These are phyloP conservation scores for Hypolimnas misippus DNA, from an alignment of 2,888 invertebrate species.

Conservation along the genomic window DNA sequence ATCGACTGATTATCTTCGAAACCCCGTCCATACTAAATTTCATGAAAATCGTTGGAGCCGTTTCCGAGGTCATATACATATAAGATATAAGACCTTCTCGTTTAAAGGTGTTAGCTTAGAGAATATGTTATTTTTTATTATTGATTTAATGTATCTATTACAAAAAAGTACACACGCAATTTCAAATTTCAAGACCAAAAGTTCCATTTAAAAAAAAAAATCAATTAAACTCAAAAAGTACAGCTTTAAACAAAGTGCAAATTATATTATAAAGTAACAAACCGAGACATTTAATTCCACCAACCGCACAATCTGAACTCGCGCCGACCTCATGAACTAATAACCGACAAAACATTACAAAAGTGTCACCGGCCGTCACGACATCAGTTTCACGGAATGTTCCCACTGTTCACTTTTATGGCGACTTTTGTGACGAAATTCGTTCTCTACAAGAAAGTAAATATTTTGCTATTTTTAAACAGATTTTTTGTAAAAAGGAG, in stretches of 20 bases:
- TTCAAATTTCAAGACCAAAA: too few relatives aligned
- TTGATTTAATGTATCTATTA: too few relatives aligned
- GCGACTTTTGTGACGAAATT: slow-evolving; percentile 11
- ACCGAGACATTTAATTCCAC: slow-evolving; percentile 22
- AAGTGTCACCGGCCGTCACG: slow-evolving; percentile 64
- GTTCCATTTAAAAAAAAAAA: too few relatives aligned
- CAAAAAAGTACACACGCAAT: too few relatives aligned
- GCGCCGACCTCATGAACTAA: slow-evolving; percentile 47
- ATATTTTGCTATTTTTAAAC: neutral
- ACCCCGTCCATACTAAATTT: too few relatives aligned
- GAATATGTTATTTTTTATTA: too few relatives aligned
- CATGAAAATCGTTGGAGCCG: too few relatives aligned
- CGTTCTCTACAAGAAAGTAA: slow-evolving; percentile 5
- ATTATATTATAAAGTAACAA: neutral
- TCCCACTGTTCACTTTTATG: slow-evolving; percentile 11
- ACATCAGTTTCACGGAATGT: slow-evolving; percentile 49
- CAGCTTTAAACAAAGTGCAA: slow-evolving; percentile 2
- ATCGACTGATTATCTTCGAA: too few relatives aligned
- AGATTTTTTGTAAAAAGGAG: too few relatives aligned
- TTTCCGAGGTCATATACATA: too few relatives aligned
- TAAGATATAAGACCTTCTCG: too few relatives aligned
- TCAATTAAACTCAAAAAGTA: neutral
- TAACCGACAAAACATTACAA: slow-evolving; percentile 57
- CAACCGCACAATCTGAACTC: slow-evolving; percentile 23
- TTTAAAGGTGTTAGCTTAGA: too few relatives aligned